Base-by-base conservation (phyloP, 2,113 vertebrate genomes). In the Anhinga anhinga region DNA sequence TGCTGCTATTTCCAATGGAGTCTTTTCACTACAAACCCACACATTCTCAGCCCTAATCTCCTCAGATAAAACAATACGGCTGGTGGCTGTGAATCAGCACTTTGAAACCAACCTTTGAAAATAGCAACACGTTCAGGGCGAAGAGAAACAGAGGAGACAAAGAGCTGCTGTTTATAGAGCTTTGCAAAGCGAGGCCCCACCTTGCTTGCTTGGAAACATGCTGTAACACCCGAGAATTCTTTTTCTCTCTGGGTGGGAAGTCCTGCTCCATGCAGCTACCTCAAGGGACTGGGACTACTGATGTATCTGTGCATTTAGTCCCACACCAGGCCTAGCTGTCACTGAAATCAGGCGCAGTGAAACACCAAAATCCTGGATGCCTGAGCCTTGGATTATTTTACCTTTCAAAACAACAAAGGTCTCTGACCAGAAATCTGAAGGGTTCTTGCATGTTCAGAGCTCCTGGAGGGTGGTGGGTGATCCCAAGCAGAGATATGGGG, bases 11-110 rank as follows among this genome's bases (percentile, higher is more conserved):
- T 93, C 86, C 80, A 97, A 23, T 65, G 52, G 36, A 76, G 52
- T n/a, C 82, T 87, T 93, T 86, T 92, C 79, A n/a, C 49, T 87
- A 70, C 65, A 88, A 95, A 97, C 73, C 93, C 84, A n/a, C 94
- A 94, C 81, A 78, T 92, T 96, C 91, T 71, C 77, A 95, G 73
- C 53, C 62, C 62, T 94, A 83, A 90, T 97, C 81, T 96, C 73
- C 83, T 76, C 81, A 71, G 86, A 94, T 94, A 85, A 95, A 96
- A 95, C 83, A 95, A 77, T 58, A 49, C 0, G 19, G 78, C 73
- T 62, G 73, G 91, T 94, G 91, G 65, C 89, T 95, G 62, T 66
- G 93, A 96, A 92, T 87, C 62, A 93, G 81, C 86, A 59, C 90
- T 93, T 69, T 78, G 88, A 95, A 95, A 92, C 34, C 81, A 79